phyloP scores from a whole-genome alignment of 2,888 invertebrate genomes.

The Steinernema hermaphroditum region DNA sequence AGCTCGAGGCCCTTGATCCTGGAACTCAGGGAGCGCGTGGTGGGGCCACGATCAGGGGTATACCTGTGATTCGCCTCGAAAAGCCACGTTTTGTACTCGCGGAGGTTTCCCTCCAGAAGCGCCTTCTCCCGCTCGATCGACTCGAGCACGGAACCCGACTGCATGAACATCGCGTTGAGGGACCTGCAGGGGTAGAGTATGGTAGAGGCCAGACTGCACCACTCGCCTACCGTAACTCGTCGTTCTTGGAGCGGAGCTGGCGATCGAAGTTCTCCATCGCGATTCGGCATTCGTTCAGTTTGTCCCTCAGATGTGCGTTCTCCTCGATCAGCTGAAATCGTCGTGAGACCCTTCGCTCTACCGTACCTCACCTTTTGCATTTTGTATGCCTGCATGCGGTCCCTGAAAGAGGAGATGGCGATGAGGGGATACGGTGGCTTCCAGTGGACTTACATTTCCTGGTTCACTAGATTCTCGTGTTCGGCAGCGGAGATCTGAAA shows the following conservation, averaged over 20 bases:
- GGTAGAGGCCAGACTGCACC: too few species aligned
- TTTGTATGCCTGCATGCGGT: slow-evolving; percentile 17
- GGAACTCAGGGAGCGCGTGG: too few species aligned
- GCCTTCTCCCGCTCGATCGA: slow-evolving; percentile 19
- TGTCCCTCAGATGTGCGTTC: slow-evolving; percentile 5
- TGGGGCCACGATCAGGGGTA: too few species aligned
- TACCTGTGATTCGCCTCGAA: slow-evolving; percentile 23
- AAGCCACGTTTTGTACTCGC: slow-evolving; percentile 21
- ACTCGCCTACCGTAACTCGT: slow-evolving; percentile 12
- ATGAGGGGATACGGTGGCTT: too few species aligned
- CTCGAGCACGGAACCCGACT: slow-evolving; percentile 12
- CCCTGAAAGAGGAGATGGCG: slow-evolving; percentile 1
- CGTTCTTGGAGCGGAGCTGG: slow-evolving; percentile 20
- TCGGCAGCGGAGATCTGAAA: slow-evolving; percentile 25
- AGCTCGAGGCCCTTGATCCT: slow-evolving; percentile 23
- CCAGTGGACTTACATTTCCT: slow-evolving; percentile 4
- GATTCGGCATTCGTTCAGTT: slow-evolving; percentile 1
- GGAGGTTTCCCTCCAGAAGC: slow-evolving; percentile 20
- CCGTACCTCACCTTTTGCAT: slow-evolving; percentile 12
- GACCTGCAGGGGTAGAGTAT: background rate
- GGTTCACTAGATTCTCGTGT: slow-evolving; percentile 18
- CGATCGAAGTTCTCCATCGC: slow-evolving; percentile 28
- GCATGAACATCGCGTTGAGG: slow-evolving; percentile 12
- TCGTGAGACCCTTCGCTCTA: background rate
- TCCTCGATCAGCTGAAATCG: slow-evolving; percentile 23